Evolutionary conservation across 2,113 vertebrate species (phyloP), one percentile per base, ranked within the genome.

Genomic region (Lagenorhynchus albirostris): DNA sequence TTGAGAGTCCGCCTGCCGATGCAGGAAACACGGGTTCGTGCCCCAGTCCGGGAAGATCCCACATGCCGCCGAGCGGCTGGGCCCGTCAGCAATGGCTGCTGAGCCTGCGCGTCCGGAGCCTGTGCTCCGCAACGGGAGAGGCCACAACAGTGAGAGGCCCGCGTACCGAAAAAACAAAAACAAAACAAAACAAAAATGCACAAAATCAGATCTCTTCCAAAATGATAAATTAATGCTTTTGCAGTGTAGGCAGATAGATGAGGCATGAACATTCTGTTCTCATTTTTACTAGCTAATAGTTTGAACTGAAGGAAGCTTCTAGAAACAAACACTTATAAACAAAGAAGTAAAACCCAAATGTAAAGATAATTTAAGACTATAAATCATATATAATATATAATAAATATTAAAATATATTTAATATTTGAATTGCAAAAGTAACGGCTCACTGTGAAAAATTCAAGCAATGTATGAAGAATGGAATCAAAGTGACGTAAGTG

Each of bases 361-460:
- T 55, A 68, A 94, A 89, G 50, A 63, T 74, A 82, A 84, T 79
- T 63, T 58, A n/a, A 23, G 62, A 60, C 41, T 29, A 17, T 47
- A 96, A 81, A 95, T 58, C 73, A 50, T 36, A 33, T 60, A 84
- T 31, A 74, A 33, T 86, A 73, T 55, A 58, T 58, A 73, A 81
- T 82, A 67, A 76, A 60, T 77, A 60, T 70, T 89, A 77, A 84
- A 89, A 65, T 55, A 20, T 41, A 31, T 31, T 50, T n/a, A 53
- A 58, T 95, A 31, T 91, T 91, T 90, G 92, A 41, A 92, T 81
- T 86, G 73, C 55, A 89, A 94, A 77, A 33, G 58, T 81, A 92
- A 67, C 38, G 70, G 36, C 25, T 94, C 23, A 17, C n/a, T 84
- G 21, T 77, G 70, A 96, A 91, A 96, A 68, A 47, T 11, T 80